Percentiles rank a stretch among this genome's conserved stretches.
These are phyloP conservation scores for Epistrophe grossulariae DNA, from an alignment of 2,888 invertebrate genomes.

Conservation along the genomic window DNA sequence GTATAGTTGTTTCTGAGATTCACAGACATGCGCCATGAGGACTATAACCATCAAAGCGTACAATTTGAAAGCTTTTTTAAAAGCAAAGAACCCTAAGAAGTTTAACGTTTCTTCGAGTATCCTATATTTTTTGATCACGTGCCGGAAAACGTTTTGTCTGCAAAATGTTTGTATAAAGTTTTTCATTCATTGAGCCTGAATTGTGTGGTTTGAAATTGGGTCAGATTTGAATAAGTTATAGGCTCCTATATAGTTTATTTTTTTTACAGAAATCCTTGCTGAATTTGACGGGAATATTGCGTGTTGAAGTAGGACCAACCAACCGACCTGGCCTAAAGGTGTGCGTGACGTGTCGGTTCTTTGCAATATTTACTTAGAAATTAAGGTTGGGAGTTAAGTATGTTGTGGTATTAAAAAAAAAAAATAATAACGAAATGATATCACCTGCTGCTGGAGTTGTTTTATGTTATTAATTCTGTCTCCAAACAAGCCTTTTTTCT, in stretches of 20 bases:
- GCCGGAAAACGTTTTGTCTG: constrained; percentile 69
- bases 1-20: constrained; percentile 31
- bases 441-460: constrained; percentile 17
- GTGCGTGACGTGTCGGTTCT: constrained; percentile 62
- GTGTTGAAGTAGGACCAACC: constrained; percentile 41
- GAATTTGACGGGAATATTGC: constrained; percentile 42
- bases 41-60: not conserved
- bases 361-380: constrained; percentile 30
- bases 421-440: constrained; percentile 10
- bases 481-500: constrained; percentile 13
- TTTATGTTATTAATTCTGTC: not conserved
- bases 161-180: constrained; percentile 15
- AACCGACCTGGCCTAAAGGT: not conserved
- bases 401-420: constrained; percentile 29
- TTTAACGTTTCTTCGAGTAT: constrained; percentile 39
- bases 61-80: constrained; percentile 50
- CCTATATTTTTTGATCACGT: constrained; percentile 60
- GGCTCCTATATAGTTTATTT: constrained; percentile 7
- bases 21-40: constrained; percentile 58
- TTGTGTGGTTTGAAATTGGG: constrained; percentile 49
- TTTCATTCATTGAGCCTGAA: constrained; percentile 20
- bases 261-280: constrained; percentile 51
- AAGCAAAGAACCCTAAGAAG: constrained; percentile 14
- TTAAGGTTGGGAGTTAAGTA: constrained; percentile 37
- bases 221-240: constrained; percentile 64